Evolutionary conservation across 1,140 invertebrate species (phyloP).

Genomic region (Temnothorax longispinosus): DNA sequence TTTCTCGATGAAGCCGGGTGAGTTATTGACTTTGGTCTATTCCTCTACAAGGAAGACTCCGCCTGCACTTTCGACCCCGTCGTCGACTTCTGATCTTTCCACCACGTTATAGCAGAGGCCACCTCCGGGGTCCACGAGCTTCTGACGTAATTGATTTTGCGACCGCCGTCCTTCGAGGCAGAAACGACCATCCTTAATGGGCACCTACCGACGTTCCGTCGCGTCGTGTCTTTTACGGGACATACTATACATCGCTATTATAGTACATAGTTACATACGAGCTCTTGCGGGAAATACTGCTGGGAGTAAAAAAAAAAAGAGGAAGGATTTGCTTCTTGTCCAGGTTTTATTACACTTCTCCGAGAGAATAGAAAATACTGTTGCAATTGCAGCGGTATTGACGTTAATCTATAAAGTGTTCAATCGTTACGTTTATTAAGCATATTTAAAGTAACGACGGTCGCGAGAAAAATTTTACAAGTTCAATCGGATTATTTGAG

Average conservation of each 20-base stretch:
- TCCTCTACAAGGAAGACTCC: conserved; percentile 33
- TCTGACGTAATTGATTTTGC: conserved; percentile 77
- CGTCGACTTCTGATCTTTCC: conserved; percentile 65
- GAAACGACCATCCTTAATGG: conserved; percentile 74
- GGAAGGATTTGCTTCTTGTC: conserved; percentile 47
- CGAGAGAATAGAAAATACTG: neutral
- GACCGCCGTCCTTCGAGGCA: conserved; percentile 70
- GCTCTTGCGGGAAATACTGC: conserved; percentile 42
- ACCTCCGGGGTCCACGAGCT: conserved; percentile 56
- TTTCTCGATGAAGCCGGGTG: conserved; percentile 62
- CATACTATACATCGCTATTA: conserved; percentile 67
- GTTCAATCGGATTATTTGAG: neutral
- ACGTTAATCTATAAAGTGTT: conserved; percentile 31
- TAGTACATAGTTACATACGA: conserved; percentile 47
- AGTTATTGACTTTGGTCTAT: conserved; percentile 61
- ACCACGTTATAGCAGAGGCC: conserved; percentile 48
- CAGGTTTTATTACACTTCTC: conserved; percentile 31
- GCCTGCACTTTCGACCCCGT: conserved; percentile 61
- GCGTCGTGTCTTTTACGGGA: conserved; percentile 73
- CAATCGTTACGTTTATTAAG: conserved; percentile 1
- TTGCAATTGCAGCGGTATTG: neutral
- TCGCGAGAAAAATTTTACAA: neutral
- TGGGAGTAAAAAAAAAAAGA: conserved; percentile 35
- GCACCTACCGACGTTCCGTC: conserved; percentile 64
- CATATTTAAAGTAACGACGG: neutral